These are phyloP conservation scores for Corythornis leucogaster DNA, from an alignment of 2,797 vertebrate species.

Conservation along the genomic window DNA sequence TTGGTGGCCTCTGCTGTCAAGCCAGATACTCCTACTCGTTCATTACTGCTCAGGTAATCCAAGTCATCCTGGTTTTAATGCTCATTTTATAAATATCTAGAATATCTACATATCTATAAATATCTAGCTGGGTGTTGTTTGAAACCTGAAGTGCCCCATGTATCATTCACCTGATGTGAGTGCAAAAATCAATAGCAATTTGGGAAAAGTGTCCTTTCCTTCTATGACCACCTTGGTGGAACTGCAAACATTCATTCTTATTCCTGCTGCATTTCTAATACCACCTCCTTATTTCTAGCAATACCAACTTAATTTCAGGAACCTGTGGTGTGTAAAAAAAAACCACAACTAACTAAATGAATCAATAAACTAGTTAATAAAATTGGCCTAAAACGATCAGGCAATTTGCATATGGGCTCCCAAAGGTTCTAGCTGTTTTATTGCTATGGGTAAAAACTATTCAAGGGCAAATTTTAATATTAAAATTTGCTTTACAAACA, in stretches of 20 bases:
- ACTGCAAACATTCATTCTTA: conserved; percentile 41
- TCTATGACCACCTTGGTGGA: conserved; percentile 41
- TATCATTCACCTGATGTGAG: conserved; percentile 9
- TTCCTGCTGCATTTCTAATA: conserved; percentile 43
- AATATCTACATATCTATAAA: not conserved
- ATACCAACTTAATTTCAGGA: conserved; percentile 63
- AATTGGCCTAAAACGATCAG: conserved; percentile 44
- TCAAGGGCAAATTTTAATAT: conserved; percentile 74
- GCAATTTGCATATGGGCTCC: conserved; percentile 60
- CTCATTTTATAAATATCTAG: conserved; percentile 26
- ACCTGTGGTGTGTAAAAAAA: conserved; percentile 15
- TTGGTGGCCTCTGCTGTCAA: not conserved
- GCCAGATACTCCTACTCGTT: not conserved
- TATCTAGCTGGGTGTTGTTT: not conserved
- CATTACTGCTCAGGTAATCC: conserved; percentile 10
- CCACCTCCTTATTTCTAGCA: conserved; percentile 37
- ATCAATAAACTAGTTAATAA: conserved; percentile 54
- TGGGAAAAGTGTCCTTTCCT: conserved; percentile 45
- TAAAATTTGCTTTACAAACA: conserved; percentile 71
- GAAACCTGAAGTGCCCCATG: not conserved
- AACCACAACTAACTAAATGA: conserved; percentile 29
- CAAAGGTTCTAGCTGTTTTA: conserved; percentile 50
- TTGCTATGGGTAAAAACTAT: conserved; percentile 62
- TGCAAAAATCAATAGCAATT: conserved; percentile 33
- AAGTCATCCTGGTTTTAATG: conserved; percentile 5